Conservation (phyloP, 2,888 invertebrate species). For the Lutraria lutraria region DNA sequence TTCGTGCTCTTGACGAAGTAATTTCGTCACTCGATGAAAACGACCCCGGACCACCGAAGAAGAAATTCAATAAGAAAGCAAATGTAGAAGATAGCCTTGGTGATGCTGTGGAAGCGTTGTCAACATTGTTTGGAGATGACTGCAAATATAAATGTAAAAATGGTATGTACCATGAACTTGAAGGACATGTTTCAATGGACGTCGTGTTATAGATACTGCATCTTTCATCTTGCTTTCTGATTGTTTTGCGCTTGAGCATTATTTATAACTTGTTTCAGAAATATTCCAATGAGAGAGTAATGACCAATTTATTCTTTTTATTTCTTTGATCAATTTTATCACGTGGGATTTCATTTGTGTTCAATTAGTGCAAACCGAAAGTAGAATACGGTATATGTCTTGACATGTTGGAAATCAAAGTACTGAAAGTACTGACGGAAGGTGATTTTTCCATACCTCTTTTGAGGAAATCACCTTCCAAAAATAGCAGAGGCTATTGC, state of each 20-base stretch:
- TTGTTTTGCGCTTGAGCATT: not conserved
- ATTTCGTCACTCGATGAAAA: conserved; percentile 46
- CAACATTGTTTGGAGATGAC: conserved; percentile 48
- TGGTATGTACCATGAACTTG: conserved; percentile 46
- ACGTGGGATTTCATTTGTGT: not conserved
- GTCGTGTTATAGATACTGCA: not conserved
- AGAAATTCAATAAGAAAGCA: not conserved
- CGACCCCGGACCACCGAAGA: not conserved
- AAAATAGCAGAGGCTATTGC: too few relatives aligned
- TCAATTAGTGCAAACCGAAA: conserved; percentile 1
- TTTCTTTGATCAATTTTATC: not conserved
- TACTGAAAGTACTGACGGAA: too few relatives aligned
- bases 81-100: conserved; percentile 23
- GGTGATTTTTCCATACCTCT: too few relatives aligned
- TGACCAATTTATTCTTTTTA: not conserved
- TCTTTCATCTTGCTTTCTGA: not conserved
- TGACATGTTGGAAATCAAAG: not conserved
- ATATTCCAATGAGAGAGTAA: not conserved
- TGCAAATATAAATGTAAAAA: conserved; percentile 67
- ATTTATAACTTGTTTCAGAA: not conserved
- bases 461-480: too few relatives aligned
- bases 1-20: conserved; percentile 57
- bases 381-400: not conserved
- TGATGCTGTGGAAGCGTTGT: conserved; percentile 42
- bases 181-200: not conserved